phyloP scores from a whole-genome alignment of 1,140 invertebrate genomes.

The Ptiloglossa arizonensis region DNA sequence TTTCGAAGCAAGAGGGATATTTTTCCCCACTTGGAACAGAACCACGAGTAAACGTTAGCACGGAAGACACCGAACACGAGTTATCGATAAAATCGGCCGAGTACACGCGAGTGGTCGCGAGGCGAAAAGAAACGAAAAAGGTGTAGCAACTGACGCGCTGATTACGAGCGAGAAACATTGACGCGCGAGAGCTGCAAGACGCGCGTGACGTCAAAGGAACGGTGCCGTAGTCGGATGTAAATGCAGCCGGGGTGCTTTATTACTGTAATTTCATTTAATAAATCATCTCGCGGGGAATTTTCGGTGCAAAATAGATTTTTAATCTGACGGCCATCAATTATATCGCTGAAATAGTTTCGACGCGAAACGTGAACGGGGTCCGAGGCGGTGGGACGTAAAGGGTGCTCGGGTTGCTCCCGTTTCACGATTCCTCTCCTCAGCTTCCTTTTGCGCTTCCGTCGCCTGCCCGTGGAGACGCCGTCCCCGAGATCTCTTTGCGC shows the following conservation, averaged over 20 bases:
- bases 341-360: conserved; percentile 52
- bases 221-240: neutral
- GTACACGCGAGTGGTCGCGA: neutral
- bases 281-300: conserved; percentile 53
- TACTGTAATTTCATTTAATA: conserved; percentile 71
- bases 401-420: conserved; percentile 3
- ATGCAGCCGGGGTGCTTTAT: conserved; percentile 46
- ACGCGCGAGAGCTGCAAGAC: neutral
- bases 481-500: conserved; percentile 15
- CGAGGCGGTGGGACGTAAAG: too few relatives aligned
- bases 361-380: neutral
- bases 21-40: too few relatives aligned
- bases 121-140: neutral
- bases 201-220: too few relatives aligned
- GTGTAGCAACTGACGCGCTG: neutral
- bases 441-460: conserved; percentile 36
- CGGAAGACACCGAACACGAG: neutral
- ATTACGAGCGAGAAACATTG: conserved; percentile 7
- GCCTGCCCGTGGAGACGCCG: conserved; percentile 22
- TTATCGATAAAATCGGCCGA: conserved; percentile 2
- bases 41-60: too few relatives aligned
- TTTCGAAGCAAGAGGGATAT: too few relatives aligned
- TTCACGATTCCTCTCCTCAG: neutral
- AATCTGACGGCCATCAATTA: conserved; percentile 64
- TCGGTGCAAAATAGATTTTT: conserved; percentile 66